Conservation (phyloP, 2,888 invertebrate genomes). For the Drosophila tripunctata region DNA sequence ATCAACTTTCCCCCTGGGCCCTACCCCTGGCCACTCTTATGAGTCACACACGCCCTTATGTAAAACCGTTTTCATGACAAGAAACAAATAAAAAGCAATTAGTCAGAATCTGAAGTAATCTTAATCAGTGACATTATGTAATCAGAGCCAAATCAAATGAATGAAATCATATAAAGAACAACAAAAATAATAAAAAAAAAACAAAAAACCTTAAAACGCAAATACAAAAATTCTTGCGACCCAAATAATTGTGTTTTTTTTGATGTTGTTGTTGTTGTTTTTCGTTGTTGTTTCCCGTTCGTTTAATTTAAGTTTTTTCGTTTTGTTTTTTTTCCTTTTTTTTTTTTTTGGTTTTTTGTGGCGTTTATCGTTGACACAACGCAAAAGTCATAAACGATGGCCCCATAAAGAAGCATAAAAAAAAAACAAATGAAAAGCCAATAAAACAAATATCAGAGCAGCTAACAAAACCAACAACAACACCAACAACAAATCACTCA, state of each 20-base stretch:
- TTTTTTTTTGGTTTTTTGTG: neutral
- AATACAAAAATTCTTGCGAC: constrained; percentile 18
- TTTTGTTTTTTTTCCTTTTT: neutral
- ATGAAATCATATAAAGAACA: neutral
- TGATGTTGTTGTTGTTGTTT: constrained; percentile 20
- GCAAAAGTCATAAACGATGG: constrained; percentile 52
- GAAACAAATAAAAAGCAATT: constrained; percentile 29
- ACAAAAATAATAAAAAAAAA: no score
- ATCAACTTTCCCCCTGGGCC: neutral
- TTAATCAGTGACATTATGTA: constrained; percentile 30
- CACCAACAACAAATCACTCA: constrained; percentile 35
- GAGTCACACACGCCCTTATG: constrained; percentile 28
- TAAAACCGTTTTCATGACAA: constrained; percentile 26
- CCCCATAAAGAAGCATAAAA: constrained; percentile 24
- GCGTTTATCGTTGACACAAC: constrained; percentile 50
- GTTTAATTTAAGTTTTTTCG: no score
- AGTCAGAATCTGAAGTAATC: constrained; percentile 45
- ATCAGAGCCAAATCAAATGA: constrained; percentile 38
- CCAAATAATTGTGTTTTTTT: constrained; percentile 56
- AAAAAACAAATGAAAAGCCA: constrained; percentile 62
- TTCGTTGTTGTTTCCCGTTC: constrained; percentile 14
- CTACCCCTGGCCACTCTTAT: neutral
- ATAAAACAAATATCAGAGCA: constrained; percentile 71
- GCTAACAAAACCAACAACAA: no score
- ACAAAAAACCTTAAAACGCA: constrained; percentile 13